These are phyloP conservation scores for Manis pentadactyla DNA, from an alignment of 2,797 vertebrate species.

Conservation along the genomic window DNA sequence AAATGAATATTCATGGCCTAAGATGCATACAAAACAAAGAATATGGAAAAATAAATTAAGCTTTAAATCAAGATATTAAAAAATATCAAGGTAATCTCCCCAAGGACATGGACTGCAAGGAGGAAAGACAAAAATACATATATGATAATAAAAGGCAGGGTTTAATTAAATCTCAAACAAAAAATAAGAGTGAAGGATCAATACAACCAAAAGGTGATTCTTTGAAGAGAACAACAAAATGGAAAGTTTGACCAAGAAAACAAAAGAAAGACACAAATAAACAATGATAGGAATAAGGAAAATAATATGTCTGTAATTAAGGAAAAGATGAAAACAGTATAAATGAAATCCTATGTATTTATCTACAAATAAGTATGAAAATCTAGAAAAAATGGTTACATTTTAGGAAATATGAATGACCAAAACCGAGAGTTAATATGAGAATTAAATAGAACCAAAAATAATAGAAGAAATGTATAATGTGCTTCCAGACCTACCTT, in stretches of 20 bases:
- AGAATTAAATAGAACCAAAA: not conserved
- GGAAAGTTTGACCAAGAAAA: not conserved
- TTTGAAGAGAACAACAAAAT: not conserved
- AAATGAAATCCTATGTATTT: not conserved
- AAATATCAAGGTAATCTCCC: not conserved
- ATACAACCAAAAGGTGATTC: not conserved
- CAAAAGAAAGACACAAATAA: not conserved
- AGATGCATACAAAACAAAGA: not conserved
- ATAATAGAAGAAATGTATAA: not conserved
- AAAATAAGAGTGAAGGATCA: not conserved
- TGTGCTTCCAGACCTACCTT: not conserved
- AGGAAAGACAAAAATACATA: not conserved
- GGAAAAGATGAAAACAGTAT: not conserved
- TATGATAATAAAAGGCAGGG: not conserved
- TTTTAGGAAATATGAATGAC: not conserved
- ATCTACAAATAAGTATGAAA: not conserved
- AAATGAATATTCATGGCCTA: not conserved
- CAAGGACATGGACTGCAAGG: not conserved
- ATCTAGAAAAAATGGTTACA: not conserved
- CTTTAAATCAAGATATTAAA: not conserved
- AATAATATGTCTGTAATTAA: not conserved
- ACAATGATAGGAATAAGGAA: not conserved
- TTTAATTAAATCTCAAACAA: conserved; percentile 2
- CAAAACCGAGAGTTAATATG: not conserved
- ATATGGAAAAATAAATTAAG: not conserved